Evolutionary conservation across 1,140 invertebrate species (phyloP).

Genomic region (Magallana gigas): DNA sequence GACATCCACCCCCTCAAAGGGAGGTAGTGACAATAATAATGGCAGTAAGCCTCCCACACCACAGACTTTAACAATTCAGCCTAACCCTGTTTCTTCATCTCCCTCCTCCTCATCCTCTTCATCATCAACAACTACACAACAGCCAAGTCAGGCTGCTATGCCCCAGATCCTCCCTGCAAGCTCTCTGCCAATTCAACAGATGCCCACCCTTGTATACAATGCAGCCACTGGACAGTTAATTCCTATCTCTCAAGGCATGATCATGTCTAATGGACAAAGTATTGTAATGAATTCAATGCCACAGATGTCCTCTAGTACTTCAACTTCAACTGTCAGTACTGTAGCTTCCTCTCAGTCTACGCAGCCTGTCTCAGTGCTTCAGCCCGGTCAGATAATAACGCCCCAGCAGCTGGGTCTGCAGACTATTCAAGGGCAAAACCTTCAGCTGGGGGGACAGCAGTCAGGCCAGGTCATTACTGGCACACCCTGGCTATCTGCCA

Average conservation of each 20-base stretch:
- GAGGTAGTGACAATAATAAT: conserved; percentile 22
- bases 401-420: conserved; percentile 57
- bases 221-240: conserved; percentile 58
- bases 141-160: background rate
- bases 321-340: conserved; percentile 42
- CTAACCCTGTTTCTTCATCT: conserved; percentile 74
- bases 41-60: conserved; percentile 39
- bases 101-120: conserved; percentile 75
- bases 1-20: conserved; percentile 31
- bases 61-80: conserved; percentile 82
- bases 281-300: conserved; percentile 48
- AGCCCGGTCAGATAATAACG: conserved; percentile 12
- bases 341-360: conserved; percentile 42
- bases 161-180: conserved; percentile 23
- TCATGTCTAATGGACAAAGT: conserved; percentile 52
- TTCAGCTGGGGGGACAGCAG: conserved; percentile 55
- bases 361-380: conserved; percentile 13
- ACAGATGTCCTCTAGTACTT: conserved; percentile 42
- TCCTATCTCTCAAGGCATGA: conserved; percentile 48
- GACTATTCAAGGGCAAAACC: conserved; percentile 43
- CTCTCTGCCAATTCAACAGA: conserved; percentile 36
- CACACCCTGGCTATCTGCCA: conserved; percentile 56
- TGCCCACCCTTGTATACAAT: conserved; percentile 51
- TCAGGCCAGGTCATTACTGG: conserved; percentile 62
- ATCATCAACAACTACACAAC: conserved; percentile 57